Conservation (phyloP, 2,888 invertebrate species). For the Caenorhabditis wallacei region DNA sequence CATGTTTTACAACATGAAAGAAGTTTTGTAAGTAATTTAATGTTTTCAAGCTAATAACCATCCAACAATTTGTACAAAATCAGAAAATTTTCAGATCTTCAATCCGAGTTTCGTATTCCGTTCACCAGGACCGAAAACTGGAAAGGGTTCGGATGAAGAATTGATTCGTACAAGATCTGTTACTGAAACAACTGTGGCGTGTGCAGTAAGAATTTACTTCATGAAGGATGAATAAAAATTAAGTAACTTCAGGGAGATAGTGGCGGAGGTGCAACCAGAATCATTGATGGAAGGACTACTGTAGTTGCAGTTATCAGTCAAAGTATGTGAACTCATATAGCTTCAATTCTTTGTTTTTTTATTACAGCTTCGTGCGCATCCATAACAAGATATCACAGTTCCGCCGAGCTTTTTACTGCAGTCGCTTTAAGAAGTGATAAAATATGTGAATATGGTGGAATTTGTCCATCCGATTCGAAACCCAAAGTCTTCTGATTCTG, state of each 20-base stretch:
- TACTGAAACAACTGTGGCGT: neutral
- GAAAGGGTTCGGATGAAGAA: neutral
- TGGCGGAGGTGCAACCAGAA: conserved; percentile 12
- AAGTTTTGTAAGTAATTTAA: too few species aligned
- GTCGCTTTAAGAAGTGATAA: conserved; percentile 5
- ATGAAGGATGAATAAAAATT: too few species aligned
- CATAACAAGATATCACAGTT: too few species aligned
- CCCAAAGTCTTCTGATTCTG: neutral
- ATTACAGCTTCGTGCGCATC: neutral
- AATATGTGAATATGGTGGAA: conserved; percentile 7
- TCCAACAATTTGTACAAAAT: too few species aligned
- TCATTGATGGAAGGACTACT: neutral
- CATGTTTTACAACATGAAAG: too few species aligned
- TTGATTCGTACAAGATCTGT: neutral
- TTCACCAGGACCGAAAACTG: neutral
- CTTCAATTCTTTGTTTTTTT: neutral
- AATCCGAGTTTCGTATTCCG: neutral
- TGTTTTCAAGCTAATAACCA: too few species aligned
- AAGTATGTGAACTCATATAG: neutral
- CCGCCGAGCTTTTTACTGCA: neutral
- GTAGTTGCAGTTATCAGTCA: conserved; percentile 21
- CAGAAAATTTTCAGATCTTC: neutral
- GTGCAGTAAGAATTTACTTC: neutral
- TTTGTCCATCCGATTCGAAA: neutral
- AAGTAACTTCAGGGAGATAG: conserved; percentile 23